These are phyloP conservation scores for Datnioides undecimradiatus DNA, from an alignment of 2,113 vertebrate species.

Conservation along the genomic window DNA sequence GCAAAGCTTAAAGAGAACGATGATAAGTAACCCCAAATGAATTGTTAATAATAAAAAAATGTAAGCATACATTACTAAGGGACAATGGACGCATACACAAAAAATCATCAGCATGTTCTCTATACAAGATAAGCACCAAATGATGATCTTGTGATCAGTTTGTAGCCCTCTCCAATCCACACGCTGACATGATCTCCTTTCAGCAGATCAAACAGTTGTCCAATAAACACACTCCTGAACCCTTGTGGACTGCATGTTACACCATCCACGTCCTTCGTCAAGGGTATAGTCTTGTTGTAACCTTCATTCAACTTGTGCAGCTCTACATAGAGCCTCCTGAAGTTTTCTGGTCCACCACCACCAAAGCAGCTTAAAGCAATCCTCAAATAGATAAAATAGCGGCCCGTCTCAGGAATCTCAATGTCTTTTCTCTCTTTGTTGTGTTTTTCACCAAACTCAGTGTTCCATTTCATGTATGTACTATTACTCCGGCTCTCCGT, in stretches of 20 bases:
- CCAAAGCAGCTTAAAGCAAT: not conserved
- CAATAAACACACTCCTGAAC: slow-evolving; percentile 3
- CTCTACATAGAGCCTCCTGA: rapidly evolving
- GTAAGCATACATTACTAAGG: not conserved
- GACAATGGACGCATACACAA: not conserved
- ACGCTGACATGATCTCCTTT: slow-evolving; percentile 11
- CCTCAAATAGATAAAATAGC: slow-evolving; percentile 38
- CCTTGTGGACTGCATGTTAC: rapidly evolving
- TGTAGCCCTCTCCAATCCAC: not conserved
- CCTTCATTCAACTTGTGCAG: not conserved
- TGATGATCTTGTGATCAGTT: not conserved
- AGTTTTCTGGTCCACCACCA: rapidly evolving
- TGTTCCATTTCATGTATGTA: not conserved
- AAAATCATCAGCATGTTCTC: not conserved
- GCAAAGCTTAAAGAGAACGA: not conserved
- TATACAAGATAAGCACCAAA: slow-evolving; percentile 29
- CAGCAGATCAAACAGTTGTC: not conserved
- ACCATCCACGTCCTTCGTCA: rapidly evolving
- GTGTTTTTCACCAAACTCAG: not conserved
- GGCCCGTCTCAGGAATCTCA: not conserved
- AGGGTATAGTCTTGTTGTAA: rapidly evolving
- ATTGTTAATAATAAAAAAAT: not conserved
- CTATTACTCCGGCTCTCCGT: rapidly evolving
- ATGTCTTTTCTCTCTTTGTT: not conserved
- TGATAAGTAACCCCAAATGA: not conserved